Conservation (phyloP, 2,888 invertebrate genomes). For the Halictus quadricinctus region DNA sequence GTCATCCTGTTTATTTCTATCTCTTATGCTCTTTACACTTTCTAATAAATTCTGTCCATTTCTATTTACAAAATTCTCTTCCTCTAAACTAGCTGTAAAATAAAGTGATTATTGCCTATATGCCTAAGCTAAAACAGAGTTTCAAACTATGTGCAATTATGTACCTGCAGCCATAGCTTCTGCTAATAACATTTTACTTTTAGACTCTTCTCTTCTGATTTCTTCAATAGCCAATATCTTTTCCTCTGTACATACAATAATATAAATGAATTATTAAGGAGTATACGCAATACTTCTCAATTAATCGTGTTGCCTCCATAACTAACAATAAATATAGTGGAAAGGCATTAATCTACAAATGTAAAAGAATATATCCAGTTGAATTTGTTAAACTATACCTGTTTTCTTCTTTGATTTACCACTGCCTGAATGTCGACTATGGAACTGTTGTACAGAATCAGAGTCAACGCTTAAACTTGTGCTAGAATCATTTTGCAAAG, state of each 20-base stretch:
- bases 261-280: slow-evolving; percentile 15
- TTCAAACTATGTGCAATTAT: slow-evolving; percentile 10
- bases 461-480: slow-evolving; percentile 64
- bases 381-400: slow-evolving; percentile 46
- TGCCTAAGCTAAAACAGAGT: not conserved
- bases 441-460: slow-evolving; percentile 42
- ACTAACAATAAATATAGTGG: not conserved
- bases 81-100: slow-evolving; percentile 64
- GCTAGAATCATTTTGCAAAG: slow-evolving; percentile 56
- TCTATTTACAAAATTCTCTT: slow-evolving; percentile 54
- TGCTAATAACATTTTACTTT: slow-evolving; percentile 73
- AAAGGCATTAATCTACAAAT: not conserved
- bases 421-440: slow-evolving; percentile 40
- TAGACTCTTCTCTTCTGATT: slow-evolving; percentile 79
- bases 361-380: not conserved
- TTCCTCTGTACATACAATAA: slow-evolving; percentile 69
- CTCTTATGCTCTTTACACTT: slow-evolving; percentile 45
- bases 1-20: slow-evolving; percentile 49
- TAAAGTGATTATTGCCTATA: slow-evolving; percentile 23
- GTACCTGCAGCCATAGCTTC: slow-evolving; percentile 70
- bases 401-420: slow-evolving; percentile 63
- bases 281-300: not conserved
- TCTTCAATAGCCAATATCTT: slow-evolving; percentile 81
- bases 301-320: not conserved
- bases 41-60: slow-evolving; percentile 53